These are phyloP conservation scores for Homarus gammarus DNA, from an alignment of 2,888 invertebrate species.

Conservation along the genomic window DNA sequence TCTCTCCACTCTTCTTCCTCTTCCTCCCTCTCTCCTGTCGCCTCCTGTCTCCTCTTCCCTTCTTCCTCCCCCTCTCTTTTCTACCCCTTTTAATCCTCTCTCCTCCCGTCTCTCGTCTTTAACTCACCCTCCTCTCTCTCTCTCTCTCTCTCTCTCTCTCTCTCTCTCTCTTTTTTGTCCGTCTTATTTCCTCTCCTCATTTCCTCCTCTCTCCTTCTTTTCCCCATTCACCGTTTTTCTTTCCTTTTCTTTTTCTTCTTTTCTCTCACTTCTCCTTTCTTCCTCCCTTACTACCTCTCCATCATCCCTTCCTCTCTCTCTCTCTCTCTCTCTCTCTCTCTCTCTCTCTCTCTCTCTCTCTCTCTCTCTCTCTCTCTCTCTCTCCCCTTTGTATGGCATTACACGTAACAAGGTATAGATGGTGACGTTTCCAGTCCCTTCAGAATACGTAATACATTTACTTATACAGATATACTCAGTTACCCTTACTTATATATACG, in stretches of 20 bases:
- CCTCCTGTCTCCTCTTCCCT: neutral
- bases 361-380: no score
- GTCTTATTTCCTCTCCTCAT: neutral
- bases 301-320: no score
- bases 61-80: neutral
- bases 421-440: no score
- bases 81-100: neutral
- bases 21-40: neutral
- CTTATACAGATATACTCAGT: no score
- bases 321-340: neutral
- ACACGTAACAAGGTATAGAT: no score
- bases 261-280: neutral
- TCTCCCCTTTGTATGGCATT: no score
- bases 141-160: neutral
- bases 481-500: no score
- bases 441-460: no score
- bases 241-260: neutral
- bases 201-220: constrained; percentile 1
- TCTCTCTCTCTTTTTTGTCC: neutral
- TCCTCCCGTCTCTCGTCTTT: neutral
- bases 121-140: neutral
- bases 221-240: no score
- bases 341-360: neutral
- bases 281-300: constrained; percentile 1
- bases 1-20: neutral